Base-by-base conservation (phyloP, 2,797 vertebrate species). In the Anniella stebbinsi region DNA sequence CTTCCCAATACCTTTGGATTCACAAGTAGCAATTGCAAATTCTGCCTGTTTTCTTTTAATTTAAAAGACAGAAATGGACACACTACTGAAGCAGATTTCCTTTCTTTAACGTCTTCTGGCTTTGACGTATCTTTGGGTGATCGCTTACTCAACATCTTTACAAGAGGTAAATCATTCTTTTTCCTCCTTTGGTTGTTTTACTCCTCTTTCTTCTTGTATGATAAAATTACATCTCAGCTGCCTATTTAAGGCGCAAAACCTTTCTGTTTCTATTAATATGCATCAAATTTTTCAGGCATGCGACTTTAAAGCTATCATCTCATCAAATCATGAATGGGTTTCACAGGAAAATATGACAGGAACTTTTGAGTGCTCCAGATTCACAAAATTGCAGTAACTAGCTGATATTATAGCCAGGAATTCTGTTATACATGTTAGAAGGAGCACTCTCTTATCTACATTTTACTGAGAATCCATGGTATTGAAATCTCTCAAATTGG, bases 21-120 rank as follows among this genome's bases (percentile, higher is more conserved):
- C 36, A 77, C 63, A 84, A 36, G n/a, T n/a, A 90, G 63, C 60
- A 54, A 76, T 76, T 7, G 17, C 13, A 6, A 87, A 30, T 88
- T 76, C 41, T 83, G 41, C n/a, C 60, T 83, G 51, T 45, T 87
- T 78, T 69, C 69, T 70, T 41, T 30, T 33, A 38, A 80, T 81
- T 76, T 87, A 80, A 76, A 90, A 77, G 54, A 66, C 66, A 87
- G 78, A 67, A 57, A 90, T 87, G 85, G 85, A 87, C 25, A 83
- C 2, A 36, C 45, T 45, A 57, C 80, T 84, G 80, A 77, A 57
- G 23, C 36, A 77, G 63, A 38, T 69, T 83, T 77, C 12, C 23
- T 77, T 36, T 75, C 63, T 60, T 41, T 90, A 87, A 87, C 38
- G 60, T 89, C 81, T 69, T 5, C 69, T 57, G 73, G 36, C 60